Evolutionary conservation across 2,797 vertebrate species (phyloP), one percentile per base, ranked within the genome.

Genomic region (Anguilla pacifica): DNA sequence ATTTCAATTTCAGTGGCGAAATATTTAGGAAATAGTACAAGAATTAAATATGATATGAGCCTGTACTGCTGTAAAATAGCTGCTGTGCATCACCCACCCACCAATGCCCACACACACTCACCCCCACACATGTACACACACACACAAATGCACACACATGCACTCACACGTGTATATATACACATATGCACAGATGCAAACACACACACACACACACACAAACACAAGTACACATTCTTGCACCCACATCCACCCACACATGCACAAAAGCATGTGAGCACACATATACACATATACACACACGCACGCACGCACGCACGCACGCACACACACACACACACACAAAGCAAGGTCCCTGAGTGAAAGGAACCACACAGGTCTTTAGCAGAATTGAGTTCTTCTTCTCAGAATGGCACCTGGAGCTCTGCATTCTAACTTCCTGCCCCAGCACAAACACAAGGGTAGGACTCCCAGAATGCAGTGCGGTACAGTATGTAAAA

Each of bases 401-500:
- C 43, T 81, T 19, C 31, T 43, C 1, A 19, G 13, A 43, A 35
- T 17, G 31, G 10, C 72, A 77, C 35, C 28, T 59, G 7, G 61
- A 84, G 46, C 81, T 87, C 35, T 43, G 17, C 13, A 11, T 39
- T 79, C 35, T 79, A 49, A 43, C 70, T 35, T 86, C 55, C 81
- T 51, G 55, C 43, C 43, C 67, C 25, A 15, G 49, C 39, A 46
- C 22, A 79, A 59, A 84, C 84, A 85, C 84, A 43, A 39, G 17
- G n/a, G 46, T 55, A n/a, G n/a, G 82, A 17, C 5, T 4, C 25
- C 17, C 81, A 83, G 49, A 53, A 35, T 17, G 53, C 51, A n/a
- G 25, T 67, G 61, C 25, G n/a, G 43, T 39, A 77, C 35, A 39
- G 35, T 43, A 43, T 57, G 6, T 17, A 15, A 84, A 87, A 83